A percentile compares a stretch with the other conserved stretches of the same genome.
phyloP scores from a whole-genome alignment of 2,797 vertebrate species.

The Chromis chromis region DNA sequence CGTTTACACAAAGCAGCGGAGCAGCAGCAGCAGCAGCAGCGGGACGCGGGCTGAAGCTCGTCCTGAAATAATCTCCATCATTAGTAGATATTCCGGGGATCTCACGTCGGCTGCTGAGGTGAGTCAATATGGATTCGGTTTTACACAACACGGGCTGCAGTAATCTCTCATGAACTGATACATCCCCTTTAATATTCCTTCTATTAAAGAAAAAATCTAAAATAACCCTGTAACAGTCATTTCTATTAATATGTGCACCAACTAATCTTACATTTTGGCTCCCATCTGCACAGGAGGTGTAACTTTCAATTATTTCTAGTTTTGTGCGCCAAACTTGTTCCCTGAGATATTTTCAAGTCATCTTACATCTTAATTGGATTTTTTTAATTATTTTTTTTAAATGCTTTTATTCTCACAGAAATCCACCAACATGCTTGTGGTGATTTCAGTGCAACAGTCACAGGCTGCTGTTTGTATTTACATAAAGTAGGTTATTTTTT shows the following conservation, averaged over 20 bases:
- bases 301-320: not conserved
- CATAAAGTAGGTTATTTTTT: not conserved
- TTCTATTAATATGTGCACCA: not conserved
- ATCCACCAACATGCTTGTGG: not conserved
- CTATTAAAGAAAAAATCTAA: not conserved
- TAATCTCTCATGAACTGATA: not conserved
- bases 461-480: not conserved
- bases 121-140: constrained; percentile 54
- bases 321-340: constrained; percentile 1
- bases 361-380: not conserved
- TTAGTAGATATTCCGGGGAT: constrained; percentile 12
- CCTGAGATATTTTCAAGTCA: not conserved
- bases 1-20: constrained; percentile 65
- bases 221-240: not conserved
- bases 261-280: not conserved
- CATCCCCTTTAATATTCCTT: not conserved
- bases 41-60: constrained; percentile 53
- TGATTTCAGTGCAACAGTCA: not conserved
- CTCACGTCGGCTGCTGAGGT: constrained; percentile 63
- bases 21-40: constrained; percentile 27
- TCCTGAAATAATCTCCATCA: constrained; percentile 54
- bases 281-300: not conserved
- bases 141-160: not conserved
- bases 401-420: not conserved
- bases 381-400: no score